Base-by-base conservation (phyloP, 2,888 invertebrate species). In the Thyatira batis region DNA sequence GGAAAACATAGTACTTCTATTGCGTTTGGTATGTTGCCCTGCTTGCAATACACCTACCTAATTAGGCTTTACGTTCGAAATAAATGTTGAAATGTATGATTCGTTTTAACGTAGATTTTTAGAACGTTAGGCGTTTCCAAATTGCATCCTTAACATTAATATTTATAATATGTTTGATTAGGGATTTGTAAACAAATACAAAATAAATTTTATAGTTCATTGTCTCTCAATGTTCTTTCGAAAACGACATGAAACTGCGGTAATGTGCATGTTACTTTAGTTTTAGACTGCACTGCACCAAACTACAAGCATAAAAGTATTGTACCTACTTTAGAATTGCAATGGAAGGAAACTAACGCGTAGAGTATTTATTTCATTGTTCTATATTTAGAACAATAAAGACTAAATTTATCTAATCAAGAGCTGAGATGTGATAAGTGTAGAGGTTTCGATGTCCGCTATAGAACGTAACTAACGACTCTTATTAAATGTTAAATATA, bases 401-500 rank as follows among this genome's bases (percentile, higher is more conserved):
- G 39, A 39, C 13, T 39, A 39, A 39, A 39, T 39, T n/a, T 39
- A 39, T 39, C 39, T 39, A 39, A 39, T 39, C 39, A 39, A 39
- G 39, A 39, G 17, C 8, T 17, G 54, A 58, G 48, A 45, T 46
- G 55, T 51, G 45, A 51, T 49, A 45, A 45, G 21, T 53, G 6
- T 43, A 46, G 30, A 61, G 30, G 30, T 45, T 50, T 50, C 53
- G 46, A 53, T 27, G 45, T 54, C 45, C 46, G n/a, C n/a, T 43
- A 33, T 39, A 39, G 17, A 45, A 11, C 39, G 53, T 53, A 49
- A 55, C 28, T 17, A n/a, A 27, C 50, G 54, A 51, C 53, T 53
- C 46, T 45, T 53, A 51, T 51, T 52, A 33, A 57, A 58, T 60
- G 63, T 69, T 60, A 65, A 67, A 63, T 51, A 67, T 60, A 50